Conservation (phyloP, 2,797 vertebrate species). For the Anisognathus igniventris region DNA sequence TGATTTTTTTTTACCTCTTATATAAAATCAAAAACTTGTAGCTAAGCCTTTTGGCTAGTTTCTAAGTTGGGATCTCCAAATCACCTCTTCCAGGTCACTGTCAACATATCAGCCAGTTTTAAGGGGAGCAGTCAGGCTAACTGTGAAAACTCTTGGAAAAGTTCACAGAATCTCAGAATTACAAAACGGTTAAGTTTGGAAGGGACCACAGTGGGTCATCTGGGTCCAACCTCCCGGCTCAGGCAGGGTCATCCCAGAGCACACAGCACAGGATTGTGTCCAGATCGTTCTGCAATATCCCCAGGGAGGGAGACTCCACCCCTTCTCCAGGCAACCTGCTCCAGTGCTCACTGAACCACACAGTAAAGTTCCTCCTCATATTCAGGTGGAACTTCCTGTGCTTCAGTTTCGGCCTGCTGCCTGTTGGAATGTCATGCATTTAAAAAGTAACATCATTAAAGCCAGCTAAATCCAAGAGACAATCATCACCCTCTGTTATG, state of each 20-base stretch:
- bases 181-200: not conserved
- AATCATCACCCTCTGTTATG: not conserved
- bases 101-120: not conserved
- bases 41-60: not conserved
- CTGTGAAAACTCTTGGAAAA: not conserved
- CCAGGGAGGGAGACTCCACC: not conserved
- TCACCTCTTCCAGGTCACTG: not conserved
- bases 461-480: not conserved
- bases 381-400: not conserved
- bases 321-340: not conserved
- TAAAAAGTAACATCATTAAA: not conserved
- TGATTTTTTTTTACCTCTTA: not conserved
- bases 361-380: not conserved
- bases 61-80: not conserved
- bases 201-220: not conserved
- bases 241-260: not conserved
- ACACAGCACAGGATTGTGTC: rapidly evolving
- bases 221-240: not conserved
- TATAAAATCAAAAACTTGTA: not conserved
- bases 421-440: not conserved
- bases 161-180: not conserved
- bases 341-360: rapidly evolving
- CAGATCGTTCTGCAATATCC: not conserved
- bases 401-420: not conserved
- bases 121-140: not conserved